Evolutionary conservation across 2,888 invertebrate species (phyloP).

Genomic region (Aromia moschata): DNA sequence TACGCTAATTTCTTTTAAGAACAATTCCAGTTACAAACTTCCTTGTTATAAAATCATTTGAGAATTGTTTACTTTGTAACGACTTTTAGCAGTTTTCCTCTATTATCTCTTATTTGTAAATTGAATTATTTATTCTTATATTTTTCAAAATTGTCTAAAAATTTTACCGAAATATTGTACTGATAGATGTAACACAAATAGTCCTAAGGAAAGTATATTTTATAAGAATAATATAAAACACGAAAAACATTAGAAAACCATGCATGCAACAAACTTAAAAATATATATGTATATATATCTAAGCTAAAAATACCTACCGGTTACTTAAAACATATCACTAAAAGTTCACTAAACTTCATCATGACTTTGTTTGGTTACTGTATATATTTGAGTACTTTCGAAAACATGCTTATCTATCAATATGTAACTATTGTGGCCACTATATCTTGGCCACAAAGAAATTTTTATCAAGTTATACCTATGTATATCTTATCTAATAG

Average conservation of each 20-base stretch:
- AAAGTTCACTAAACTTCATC: neutral
- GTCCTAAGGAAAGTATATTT: conserved; percentile 31
- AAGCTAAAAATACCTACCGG: conserved; percentile 1
- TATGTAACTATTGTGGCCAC: too few relatives aligned
- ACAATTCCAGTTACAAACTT: too few relatives aligned
- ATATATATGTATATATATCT: neutral
- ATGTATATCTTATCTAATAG: too few relatives aligned
- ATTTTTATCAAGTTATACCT: too few relatives aligned
- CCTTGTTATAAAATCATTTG: too few relatives aligned
- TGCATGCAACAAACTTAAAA: conserved; percentile 10
- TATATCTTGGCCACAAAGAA: too few relatives aligned
- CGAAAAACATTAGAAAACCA: conserved; percentile 10
- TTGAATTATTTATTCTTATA: neutral
- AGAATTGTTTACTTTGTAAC: neutral
- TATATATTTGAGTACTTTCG: too few relatives aligned
- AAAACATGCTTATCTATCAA: too few relatives aligned
- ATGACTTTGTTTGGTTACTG: too few relatives aligned
- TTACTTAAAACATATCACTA: conserved; percentile 23
- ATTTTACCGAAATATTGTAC: conserved; percentile 30
- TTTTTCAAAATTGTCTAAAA: conserved; percentile 9
- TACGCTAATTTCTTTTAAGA: too few relatives aligned
- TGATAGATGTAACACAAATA: conserved; percentile 34
- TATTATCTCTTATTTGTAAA: neutral
- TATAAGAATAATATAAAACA: conserved; percentile 25
- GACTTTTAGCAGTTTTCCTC: neutral